phyloP scores from a whole-genome alignment of 2,888 invertebrate species.

The Tipula vernalis region DNA sequence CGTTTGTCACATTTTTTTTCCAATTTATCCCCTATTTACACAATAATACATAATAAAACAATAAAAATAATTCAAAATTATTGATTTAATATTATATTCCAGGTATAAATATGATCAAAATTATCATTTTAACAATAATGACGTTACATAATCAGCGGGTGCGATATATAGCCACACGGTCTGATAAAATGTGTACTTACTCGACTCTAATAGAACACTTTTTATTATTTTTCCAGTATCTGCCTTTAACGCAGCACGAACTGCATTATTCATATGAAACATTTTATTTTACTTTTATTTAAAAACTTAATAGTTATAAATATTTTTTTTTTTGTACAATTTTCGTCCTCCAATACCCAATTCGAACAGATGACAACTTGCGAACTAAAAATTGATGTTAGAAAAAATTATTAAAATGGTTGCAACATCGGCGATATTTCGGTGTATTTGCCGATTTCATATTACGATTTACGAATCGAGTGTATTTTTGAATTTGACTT shows the following conservation, averaged over 20 bases:
- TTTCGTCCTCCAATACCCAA: background rate
- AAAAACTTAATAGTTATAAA: background rate
- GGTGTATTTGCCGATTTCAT: background rate
- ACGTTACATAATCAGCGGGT: background rate
- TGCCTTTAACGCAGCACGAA: slow-evolving; percentile 6
- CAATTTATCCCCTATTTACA: background rate
- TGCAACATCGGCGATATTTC: background rate
- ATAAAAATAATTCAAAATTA: background rate
- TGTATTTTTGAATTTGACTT: background rate
- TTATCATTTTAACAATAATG: background rate
- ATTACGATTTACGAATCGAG: background rate
- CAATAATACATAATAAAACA: background rate
- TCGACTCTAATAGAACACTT: background rate
- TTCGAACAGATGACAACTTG: background rate
- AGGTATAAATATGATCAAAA: background rate
- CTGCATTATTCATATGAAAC: slow-evolving; percentile 11
- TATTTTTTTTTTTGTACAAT: background rate
- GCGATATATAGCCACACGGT: background rate
- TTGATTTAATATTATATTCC: background rate
- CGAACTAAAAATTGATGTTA: background rate
- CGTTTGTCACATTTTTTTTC: background rate
- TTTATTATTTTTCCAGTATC: slow-evolving; percentile 8
- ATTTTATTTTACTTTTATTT: background rate
- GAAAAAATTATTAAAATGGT: background rate
- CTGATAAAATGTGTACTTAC: background rate